Evolutionary conservation across 2,888 invertebrate genomes (phyloP), one percentile per base, ranked within the genome.

Genomic region (Agonopterix subpropinquella): DNA sequence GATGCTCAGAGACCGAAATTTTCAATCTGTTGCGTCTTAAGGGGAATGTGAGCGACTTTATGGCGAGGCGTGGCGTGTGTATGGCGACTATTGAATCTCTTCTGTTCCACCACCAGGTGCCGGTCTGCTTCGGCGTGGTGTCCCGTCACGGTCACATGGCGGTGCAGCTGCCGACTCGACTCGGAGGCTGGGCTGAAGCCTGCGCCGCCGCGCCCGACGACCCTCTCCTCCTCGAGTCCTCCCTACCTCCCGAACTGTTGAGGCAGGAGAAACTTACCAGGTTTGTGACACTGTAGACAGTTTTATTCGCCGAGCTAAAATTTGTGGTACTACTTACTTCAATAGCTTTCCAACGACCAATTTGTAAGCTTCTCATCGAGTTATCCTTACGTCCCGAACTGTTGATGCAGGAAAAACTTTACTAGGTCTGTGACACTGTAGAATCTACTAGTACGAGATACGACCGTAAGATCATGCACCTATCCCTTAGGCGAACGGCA

Each of bases 101-200:
- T 41, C 2, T 41, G 2, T 42, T 42, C 42, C 13, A n/a, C 11
- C 5, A 41, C 13, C 65, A 91, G 91, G 91, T 92, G 1, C 98
- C 98, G 11, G 93, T 99, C 39, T 97, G 97, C 11, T 99, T 97
- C 80, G 99, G 99, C 2, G 95, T 98, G 47, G 91, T 99, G 8
- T 98, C 98, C n/a, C 95, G 97, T 70, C 96, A 95, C 61, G 97
- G 97, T 0, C 97, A 97, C 80, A 98, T 98, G 98, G 95, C 97
- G 0, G 90, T 98, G 3, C 91, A 97, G 76, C 89, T 98, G 51
- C 98, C 98, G 1, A 97, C 97, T 0, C 95, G 97, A 93, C 92
- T 93, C 53, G 92, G 91, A 8, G 70, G 76, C 13, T 81, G 79
- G 79, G 67, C 78, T 0, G 77, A 73, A 1, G 79, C 80, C 1